Evolutionary conservation across 2,797 vertebrate genomes (phyloP), one percentile per base, ranked within the genome.

Genomic region (Cirrhinus mrigala): DNA sequence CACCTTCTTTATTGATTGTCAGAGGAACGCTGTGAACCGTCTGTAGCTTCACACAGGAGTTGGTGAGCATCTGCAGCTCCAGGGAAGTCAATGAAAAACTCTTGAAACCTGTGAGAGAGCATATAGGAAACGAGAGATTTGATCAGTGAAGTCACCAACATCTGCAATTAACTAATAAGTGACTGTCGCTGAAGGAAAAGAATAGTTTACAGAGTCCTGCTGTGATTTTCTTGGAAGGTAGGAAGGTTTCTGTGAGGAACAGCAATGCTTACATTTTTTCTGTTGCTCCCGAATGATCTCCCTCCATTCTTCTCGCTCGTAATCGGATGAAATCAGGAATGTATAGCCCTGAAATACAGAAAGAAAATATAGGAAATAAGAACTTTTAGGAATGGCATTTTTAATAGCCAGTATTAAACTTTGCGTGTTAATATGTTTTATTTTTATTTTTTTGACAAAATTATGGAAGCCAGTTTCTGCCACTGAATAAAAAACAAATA

Each of bases 31-130:
- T 96, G 89, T 99, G 98, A 68, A 99, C 98, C 0, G 98, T 99
- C 92, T 99, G 98, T 40, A 99, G 96, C 90, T 99, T 99, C 91
- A 99, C 95, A 29, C 98, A 99, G 0, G 98, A 99, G 90, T 95
- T 99, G 89, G 98, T 99, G 93, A 99, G 94, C 97, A 99, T 98
- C 87, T 99, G 98, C 87, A 99, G 95, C 92, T 99, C 98, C 95
- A 99, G 94, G 0, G 98, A 99, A 0, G 97, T 97, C 89, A 99
- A 92, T 0, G 97, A 97, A 89, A 98, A 97, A 33, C 97, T 98
- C 94, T 97, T 99, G 86, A 98, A 96, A 93, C 98, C 98, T 99
- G n/a, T 7, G 87, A 1, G 71, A 14, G 8, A 50, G 69, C 29
- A 29, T 89, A 9, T 70, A 24, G 10, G 81, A 5, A 68, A 46